These are phyloP conservation scores for Sminthurides bifidus DNA, from an alignment of 1,140 invertebrate genomes.

Conservation along the genomic window DNA sequence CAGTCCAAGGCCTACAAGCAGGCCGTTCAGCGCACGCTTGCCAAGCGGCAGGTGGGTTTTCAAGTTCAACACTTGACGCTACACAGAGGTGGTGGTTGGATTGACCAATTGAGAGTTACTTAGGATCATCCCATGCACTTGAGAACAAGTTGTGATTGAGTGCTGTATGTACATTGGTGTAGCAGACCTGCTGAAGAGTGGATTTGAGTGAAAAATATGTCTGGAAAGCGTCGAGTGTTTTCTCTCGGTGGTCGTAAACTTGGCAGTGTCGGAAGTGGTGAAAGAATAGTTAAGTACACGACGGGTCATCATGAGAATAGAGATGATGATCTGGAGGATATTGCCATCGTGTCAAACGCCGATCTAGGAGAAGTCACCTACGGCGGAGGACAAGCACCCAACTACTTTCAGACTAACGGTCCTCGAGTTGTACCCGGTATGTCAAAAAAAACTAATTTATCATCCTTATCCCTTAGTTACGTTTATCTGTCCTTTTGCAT, in stretches of 20 bases:
- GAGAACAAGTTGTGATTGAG: too few species aligned
- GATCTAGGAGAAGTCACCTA: constrained; percentile 39
- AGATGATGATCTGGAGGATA: constrained; percentile 42
- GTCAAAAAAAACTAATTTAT: neutral
- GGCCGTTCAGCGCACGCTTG: too few species aligned
- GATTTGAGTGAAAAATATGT: constrained; percentile 27
- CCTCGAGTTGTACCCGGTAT: constrained; percentile 41
- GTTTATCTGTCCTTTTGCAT: neutral
- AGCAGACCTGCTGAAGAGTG: too few species aligned
- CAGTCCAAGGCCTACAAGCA: too few species aligned
- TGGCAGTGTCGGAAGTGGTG: constrained; percentile 22
- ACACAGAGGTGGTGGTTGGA: too few species aligned
- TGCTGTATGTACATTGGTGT: too few species aligned
- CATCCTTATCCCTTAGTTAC: too few species aligned
- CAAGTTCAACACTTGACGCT: too few species aligned
- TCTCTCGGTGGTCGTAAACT: constrained; percentile 31
- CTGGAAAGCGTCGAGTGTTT: constrained; percentile 31
- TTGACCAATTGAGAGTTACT: too few species aligned
- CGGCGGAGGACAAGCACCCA: constrained; percentile 35
- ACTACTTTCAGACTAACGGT: constrained; percentile 41
- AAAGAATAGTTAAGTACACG: constrained; percentile 40
- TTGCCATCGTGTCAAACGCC: constrained; percentile 40
- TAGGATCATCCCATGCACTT: too few species aligned
- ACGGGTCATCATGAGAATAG: constrained; percentile 35
- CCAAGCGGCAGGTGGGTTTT: too few species aligned